Base-by-base conservation (phyloP, 2,113 vertebrate genomes). In the Eptatretus burgeri region DNA sequence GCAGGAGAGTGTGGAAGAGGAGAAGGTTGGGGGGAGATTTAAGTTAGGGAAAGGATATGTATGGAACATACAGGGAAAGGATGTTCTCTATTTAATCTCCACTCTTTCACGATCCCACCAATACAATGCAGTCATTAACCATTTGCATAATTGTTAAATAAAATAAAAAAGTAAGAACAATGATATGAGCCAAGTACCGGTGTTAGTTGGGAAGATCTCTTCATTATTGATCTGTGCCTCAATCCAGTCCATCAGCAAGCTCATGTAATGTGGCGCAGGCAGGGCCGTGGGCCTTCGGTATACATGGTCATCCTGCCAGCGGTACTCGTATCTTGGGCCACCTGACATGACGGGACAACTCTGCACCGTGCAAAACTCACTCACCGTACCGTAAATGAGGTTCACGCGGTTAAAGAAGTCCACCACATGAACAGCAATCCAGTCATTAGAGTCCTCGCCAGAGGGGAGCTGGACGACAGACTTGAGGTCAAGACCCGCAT, bases 331-430 rank as follows among this genome's bases (percentile, higher is more conserved):
- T 75, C 80, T 85, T 68, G 88, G 84, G 2, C 88, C 89, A 0
- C 89, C 89, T 0, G 89, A 94, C 89, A 96, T 96, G 70, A 84
- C 52, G 0, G 89, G 89, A 69, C 89, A 96, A 2, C 80, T 81
- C 64, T 79, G 78, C 69, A 86, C 84, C 0, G 85, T 94, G 76
- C 89, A 96, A 51, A 77, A 82, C 63, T 96, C 89, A 10, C 81
- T 84, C 75, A 96, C 78, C 72, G 89, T 96, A 75, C 89, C 89
- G 1, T 96, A 96, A 75, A 96, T 91, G 73, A 96, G 85, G 77
- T 96, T 96, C 76, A 96, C 77, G 53, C 89, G 84, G 75, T 96
- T 96, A 74, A 96, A 96, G 77, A 96, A 96, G 76, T 96, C 89
- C 66, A 96, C 89, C 67, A 91, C 89, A 2, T 94, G 86, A 68